Conservation (phyloP, 2,797 vertebrate species). For the Luscinia megarhynchos region DNA sequence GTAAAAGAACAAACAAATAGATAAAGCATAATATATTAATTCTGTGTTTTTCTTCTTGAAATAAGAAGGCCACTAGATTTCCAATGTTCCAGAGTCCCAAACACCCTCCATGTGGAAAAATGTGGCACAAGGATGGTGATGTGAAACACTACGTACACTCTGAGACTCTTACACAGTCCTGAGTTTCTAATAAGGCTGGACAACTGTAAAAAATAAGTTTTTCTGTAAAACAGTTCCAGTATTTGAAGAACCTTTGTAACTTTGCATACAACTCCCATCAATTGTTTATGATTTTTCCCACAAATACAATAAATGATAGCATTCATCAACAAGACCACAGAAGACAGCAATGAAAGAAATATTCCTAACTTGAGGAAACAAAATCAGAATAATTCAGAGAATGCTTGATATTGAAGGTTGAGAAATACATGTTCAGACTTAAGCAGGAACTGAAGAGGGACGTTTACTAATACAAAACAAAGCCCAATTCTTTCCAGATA, state of each 20-base stretch:
- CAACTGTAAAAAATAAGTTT: neutral
- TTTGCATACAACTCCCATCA: neutral
- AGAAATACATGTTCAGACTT: neutral
- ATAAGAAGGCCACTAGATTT: neutral
- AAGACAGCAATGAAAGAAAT: neutral
- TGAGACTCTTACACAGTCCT: neutral
- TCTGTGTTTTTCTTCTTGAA: neutral
- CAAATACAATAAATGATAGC: neutral
- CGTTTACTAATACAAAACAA: neutral
- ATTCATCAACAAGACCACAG: neutral
- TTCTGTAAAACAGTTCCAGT: neutral
- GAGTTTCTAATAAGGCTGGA: neutral
- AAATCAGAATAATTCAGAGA: neutral
- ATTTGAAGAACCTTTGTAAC: neutral
- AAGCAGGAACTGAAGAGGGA: neutral
- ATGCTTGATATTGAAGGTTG: neutral
- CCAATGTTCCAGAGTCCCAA: neutral
- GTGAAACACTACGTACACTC: neutral
- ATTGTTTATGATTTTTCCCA: neutral
- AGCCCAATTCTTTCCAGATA: neutral
- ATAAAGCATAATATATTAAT: neutral
- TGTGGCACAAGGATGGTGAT: neutral
- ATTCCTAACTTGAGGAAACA: neutral
- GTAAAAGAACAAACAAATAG: neutral
- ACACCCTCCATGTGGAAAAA: neutral